Evolutionary conservation across 2,797 vertebrate species (phyloP).

Genomic region (Scolopax bukidnonensis): DNA sequence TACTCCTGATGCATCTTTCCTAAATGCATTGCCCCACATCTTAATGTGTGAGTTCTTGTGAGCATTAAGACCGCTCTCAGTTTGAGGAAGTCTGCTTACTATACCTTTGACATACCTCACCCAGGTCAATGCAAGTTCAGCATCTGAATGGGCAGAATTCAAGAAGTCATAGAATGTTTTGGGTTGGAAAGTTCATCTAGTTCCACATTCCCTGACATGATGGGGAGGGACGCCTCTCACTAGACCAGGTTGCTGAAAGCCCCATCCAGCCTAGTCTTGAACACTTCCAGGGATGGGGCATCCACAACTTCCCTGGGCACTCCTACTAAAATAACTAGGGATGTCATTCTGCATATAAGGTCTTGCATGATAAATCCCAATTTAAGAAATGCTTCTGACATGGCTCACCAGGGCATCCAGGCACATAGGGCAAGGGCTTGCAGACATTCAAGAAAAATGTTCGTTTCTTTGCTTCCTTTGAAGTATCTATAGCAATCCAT

Average conservation of each 20-base stretch:
- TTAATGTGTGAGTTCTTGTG: neutral
- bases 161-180: neutral
- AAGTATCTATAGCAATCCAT: conserved; percentile 87
- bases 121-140: neutral
- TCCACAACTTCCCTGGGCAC: neutral
- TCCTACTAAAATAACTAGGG: neutral
- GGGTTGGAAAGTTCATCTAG: neutral
- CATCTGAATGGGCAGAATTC: neutral
- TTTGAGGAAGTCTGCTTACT: neutral
- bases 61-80: neutral
- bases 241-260: neutral
- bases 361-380: neutral
- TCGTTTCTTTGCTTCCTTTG: conserved; percentile 71
- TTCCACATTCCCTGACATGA: neutral
- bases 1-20: neutral
- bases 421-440: conserved; percentile 83
- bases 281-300: neutral
- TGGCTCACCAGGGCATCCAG: conserved; percentile 84
- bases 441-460: conserved; percentile 93
- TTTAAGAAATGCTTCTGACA: neutral
- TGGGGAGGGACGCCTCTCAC: neutral
- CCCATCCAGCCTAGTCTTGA: neutral
- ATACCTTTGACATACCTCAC: neutral
- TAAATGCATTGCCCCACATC: neutral
- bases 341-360: neutral